phyloP scores from a whole-genome alignment of 2,888 invertebrate species.

The Zonitis immaculata region DNA sequence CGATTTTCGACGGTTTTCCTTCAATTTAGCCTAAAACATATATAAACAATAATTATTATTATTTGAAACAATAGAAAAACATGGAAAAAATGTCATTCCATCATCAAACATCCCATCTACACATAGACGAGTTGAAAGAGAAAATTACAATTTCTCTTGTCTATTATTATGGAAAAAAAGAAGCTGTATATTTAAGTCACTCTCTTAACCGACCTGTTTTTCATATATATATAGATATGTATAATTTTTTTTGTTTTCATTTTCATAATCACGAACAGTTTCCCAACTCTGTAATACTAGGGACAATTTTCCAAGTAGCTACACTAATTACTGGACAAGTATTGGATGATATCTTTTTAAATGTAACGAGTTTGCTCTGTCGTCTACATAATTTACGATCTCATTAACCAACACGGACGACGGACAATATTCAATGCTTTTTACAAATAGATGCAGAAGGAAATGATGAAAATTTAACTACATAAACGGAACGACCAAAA shows the following conservation, averaged over 20 bases:
- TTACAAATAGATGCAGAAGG: background rate
- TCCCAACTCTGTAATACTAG: too few relatives aligned
- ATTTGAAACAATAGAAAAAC: too few relatives aligned
- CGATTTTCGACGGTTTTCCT: constrained; percentile 50
- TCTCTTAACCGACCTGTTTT: constrained; percentile 12
- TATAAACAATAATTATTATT: too few relatives aligned
- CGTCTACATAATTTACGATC: constrained; percentile 36
- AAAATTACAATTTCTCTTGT: background rate
- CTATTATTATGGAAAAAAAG: background rate
- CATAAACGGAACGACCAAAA: too few relatives aligned
- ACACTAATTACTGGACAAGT: constrained; percentile 38
- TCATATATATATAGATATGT: background rate
- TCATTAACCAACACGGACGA: constrained; percentile 35
- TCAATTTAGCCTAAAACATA: constrained; percentile 56
- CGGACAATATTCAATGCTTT: constrained; percentile 1
- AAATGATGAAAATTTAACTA: too few relatives aligned
- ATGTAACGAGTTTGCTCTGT: constrained; percentile 31
- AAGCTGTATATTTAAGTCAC: constrained; percentile 16
- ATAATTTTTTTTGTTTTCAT: constrained; percentile 3
- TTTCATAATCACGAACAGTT: constrained; percentile 17
- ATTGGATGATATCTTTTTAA: constrained; percentile 42
- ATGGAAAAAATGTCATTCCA: too few relatives aligned
- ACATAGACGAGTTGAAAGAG: too few relatives aligned
- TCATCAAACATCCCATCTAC: too few relatives aligned
- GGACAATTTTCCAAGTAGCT: constrained; percentile 35